These are phyloP conservation scores for Terrapene triunguis DNA, from an alignment of 2,113 vertebrate genomes.

Conservation along the genomic window DNA sequence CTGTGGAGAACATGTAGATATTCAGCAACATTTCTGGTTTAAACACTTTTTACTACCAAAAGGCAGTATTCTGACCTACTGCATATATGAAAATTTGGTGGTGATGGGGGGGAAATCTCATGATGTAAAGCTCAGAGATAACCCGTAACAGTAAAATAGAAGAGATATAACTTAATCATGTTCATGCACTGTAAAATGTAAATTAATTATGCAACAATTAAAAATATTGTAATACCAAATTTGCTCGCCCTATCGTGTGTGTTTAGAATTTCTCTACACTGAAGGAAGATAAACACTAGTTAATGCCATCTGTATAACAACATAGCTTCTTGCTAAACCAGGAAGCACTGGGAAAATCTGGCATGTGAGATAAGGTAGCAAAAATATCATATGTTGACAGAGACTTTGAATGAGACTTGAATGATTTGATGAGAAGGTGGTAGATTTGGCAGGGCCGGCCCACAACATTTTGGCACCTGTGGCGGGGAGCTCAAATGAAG, in stretches of 20 bases:
- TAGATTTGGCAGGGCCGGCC: neutral
- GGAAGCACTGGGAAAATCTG: neutral
- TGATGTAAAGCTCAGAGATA: neutral
- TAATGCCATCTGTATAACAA: neutral
- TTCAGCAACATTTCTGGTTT: neutral
- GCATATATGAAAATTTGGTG: neutral
- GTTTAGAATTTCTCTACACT: neutral
- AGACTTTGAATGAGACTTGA: neutral
- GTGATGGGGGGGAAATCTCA: neutral
- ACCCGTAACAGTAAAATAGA: neutral
- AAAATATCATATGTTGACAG: neutral
- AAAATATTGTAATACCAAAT: neutral
- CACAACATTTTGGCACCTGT: too few relatives aligned
- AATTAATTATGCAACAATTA: neutral
- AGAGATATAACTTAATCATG: neutral
- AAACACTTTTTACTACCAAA: neutral
- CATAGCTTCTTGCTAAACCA: constrained; percentile 4
- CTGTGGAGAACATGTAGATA: neutral
- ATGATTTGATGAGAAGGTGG: neutral
- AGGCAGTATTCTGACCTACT: neutral
- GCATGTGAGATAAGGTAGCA: constrained; percentile 5
- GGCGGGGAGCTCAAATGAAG: too few relatives aligned
- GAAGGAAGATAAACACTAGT: neutral
- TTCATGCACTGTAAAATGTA: neutral
- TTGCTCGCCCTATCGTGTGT: neutral